A percentile compares a stretch with the other conserved stretches of the same genome.
Evolutionary conservation across 2,797 vertebrate genomes (phyloP).

Genomic region (Coccyzus lansbergi): DNA sequence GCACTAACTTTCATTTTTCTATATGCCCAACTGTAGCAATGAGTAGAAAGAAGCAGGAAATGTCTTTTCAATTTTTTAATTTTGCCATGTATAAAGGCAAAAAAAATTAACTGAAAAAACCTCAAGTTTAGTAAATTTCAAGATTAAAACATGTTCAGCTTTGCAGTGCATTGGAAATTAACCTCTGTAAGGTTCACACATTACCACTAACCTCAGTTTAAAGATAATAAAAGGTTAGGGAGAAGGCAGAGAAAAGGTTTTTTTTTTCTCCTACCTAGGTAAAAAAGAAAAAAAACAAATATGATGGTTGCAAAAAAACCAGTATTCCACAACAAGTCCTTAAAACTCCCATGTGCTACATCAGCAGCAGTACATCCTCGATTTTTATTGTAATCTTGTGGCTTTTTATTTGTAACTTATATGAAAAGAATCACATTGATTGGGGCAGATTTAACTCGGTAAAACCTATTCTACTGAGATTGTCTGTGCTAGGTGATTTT

Average conservation of each 20-base stretch:
- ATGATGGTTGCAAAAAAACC: constrained; percentile 68
- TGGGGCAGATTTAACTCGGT: constrained; percentile 98
- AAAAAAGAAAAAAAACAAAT: constrained; percentile 72
- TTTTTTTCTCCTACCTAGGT: constrained; percentile 30
- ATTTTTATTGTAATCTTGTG: constrained; percentile 95
- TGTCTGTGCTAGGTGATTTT: constrained; percentile 95
- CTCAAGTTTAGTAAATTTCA: constrained; percentile 23
- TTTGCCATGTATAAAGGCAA: neutral
- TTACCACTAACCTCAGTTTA: constrained; percentile 25
- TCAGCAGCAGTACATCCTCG: constrained; percentile 75
- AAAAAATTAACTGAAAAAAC: constrained; percentile 13
- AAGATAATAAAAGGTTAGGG: constrained; percentile 57
- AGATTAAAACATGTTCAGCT: neutral
- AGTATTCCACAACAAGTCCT: constrained; percentile 78
- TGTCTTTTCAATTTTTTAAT: neutral
- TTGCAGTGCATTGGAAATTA: constrained; percentile 52
- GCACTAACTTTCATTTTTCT: neutral
- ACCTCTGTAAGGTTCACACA: constrained; percentile 15
- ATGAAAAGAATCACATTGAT: constrained; percentile 97
- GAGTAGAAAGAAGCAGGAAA: neutral
- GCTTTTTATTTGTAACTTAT: constrained; percentile 97
- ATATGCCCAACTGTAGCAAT: neutral
- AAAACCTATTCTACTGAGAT: constrained; percentile 95
- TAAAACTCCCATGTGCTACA: constrained; percentile 77
- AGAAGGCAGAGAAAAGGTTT: neutral